These are phyloP conservation scores for Rhinogobio ventralis DNA, from an alignment of 2,797 vertebrate species.

Conservation along the genomic window DNA sequence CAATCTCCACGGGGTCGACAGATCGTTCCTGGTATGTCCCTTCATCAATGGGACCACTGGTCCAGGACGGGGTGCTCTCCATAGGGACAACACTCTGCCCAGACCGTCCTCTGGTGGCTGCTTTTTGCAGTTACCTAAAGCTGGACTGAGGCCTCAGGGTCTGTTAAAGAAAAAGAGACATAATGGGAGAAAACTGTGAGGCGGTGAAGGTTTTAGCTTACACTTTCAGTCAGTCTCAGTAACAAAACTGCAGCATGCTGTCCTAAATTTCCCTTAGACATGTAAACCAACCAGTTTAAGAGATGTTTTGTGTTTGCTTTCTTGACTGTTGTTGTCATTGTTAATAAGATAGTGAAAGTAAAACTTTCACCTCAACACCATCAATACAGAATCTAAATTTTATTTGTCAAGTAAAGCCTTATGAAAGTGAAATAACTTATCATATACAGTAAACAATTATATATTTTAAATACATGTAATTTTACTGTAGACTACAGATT, in stretches of 20 bases:
- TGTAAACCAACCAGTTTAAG: conserved; percentile 38
- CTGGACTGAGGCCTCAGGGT: conserved; percentile 73
- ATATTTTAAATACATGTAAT: too few relatives aligned
- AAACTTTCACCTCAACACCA: background rate
- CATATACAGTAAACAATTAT: background rate
- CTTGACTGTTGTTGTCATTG: background rate
- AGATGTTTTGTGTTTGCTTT: conserved; percentile 9
- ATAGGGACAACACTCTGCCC: conserved; percentile 51
- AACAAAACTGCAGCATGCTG: background rate
- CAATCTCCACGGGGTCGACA: conserved; percentile 71
- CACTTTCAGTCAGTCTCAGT: background rate
- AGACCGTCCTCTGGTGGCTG: conserved; percentile 67
- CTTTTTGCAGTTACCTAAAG: conserved; percentile 76
- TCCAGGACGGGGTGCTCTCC: conserved; percentile 29
- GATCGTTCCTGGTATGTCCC: conserved; percentile 74
- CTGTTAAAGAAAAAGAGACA: conserved; percentile 60
- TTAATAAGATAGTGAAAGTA: conserved; percentile 34
- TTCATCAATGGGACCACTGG: conserved; percentile 69
- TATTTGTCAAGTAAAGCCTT: background rate
- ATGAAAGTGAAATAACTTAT: background rate
- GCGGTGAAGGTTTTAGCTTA: background rate
- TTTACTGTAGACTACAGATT: background rate
- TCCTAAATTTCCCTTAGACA: background rate
- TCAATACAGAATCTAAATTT: background rate
- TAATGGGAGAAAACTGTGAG: background rate